Base-by-base conservation (phyloP, 2,888 invertebrate species). In the Drosophila melanosoma region DNA sequence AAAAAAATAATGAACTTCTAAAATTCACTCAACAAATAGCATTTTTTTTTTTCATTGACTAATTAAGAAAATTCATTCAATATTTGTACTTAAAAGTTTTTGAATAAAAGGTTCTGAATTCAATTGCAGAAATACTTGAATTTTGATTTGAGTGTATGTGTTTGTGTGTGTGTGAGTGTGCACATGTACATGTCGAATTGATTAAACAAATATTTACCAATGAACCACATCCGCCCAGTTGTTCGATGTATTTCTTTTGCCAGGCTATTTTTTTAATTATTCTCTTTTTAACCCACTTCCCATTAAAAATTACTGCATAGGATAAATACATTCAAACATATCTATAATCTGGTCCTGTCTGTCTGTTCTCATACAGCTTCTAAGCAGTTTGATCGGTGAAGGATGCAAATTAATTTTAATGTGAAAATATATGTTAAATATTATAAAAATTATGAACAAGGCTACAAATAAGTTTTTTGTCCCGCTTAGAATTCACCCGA, bases 121-220 rank as follows among this genome's bases (percentile, higher is more conserved):
- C 8, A 45, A 23, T 15, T 15, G 8, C 20, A 15, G 8, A 45
- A 23, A 15, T 17, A 17, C 17, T 26, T 49, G 26, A 8, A 17
- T 49, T 17, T 45, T 49, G 26, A 10, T 49, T 10, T 2, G 5
- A 26, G 49, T 58, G 29, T 54, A 48, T 23, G 38, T 49, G 51
- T 56, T 36, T 62, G 23, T 54, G 29, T 26, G 45, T 35, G 20
- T 45, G 51, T 58, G 56, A 56, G 49, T 42, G 32, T 68, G 40
- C 8, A 64, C 33, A 59, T 61, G 49, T 67, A 65, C 69, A 70
- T 70, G 67, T 74, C 69, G 74, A 88, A 85, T 86, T 84, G 83
- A 88, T 84, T 88, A 88, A 88, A 81, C 86, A 83, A 84, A 84
- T 81, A 88, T 88, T 83, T 88, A 83, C 75, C 76, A 75, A 74